phyloP scores from a whole-genome alignment of 2,113 vertebrate species.

The Amia ocellicauda region DNA sequence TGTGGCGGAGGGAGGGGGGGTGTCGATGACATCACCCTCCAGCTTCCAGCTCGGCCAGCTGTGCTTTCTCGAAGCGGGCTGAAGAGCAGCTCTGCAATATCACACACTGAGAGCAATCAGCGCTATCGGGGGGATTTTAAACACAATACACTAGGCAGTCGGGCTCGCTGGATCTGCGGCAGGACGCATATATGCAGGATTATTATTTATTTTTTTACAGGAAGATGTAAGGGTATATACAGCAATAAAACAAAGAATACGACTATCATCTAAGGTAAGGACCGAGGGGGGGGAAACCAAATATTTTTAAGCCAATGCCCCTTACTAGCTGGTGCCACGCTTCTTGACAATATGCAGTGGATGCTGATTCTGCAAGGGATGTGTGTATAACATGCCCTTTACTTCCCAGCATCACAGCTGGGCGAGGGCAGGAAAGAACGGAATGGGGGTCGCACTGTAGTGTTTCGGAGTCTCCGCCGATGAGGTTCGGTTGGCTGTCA shows the following conservation, averaged over 20 bases:
- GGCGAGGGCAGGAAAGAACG: neutral
- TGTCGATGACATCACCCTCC: conserved; percentile 35
- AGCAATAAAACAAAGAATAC: conserved; percentile 46
- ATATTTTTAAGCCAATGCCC: neutral
- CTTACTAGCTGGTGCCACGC: neutral
- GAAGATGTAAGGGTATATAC: conserved; percentile 58
- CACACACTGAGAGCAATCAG: conserved; percentile 53
- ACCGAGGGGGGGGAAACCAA: conserved; percentile 1
- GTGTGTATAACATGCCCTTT: neutral
- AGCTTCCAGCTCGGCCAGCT: conserved; percentile 21
- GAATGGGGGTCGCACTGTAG: no score
- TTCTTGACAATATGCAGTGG: neutral
- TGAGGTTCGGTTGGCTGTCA: neutral
- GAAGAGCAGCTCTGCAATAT: conserved; percentile 57
- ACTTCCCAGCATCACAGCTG: conserved; percentile 1
- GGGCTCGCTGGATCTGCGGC: conserved; percentile 51
- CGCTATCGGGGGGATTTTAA: conserved; percentile 54
- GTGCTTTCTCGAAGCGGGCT: conserved; percentile 28
- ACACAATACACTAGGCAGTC: conserved; percentile 20
- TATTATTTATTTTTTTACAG: conserved; percentile 50
- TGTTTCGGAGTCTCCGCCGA: neutral
- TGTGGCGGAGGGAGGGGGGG: conserved; percentile 12
- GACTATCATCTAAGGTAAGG: conserved; percentile 48
- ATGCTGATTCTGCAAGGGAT: conserved; percentile 11
- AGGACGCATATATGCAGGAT: conserved; percentile 52